Evolutionary conservation across 2,888 invertebrate genomes (phyloP).

Genomic region (Mactromeris polynyma): DNA sequence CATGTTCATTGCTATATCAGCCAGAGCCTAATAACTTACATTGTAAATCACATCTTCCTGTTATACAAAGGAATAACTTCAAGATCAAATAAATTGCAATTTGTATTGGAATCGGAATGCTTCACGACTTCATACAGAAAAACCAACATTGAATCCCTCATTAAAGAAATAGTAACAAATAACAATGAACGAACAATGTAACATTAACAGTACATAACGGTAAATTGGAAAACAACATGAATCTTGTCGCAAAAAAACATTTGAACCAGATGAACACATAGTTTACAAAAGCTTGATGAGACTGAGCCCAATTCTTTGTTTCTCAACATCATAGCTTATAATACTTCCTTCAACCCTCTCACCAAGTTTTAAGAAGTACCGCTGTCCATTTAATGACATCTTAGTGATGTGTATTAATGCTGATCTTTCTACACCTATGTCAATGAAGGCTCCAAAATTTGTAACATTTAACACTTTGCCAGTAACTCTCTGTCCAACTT

Average conservation of each 20-base stretch:
- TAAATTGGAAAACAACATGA: no score
- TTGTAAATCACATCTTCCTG: no score
- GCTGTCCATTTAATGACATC: constrained; percentile 72
- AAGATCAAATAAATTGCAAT: no score
- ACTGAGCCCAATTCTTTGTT: constrained; percentile 79
- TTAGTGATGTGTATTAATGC: constrained; percentile 84
- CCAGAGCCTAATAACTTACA: no score
- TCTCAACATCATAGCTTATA: constrained; percentile 72
- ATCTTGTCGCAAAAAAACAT: not conserved
- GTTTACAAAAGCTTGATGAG: constrained; percentile 58
- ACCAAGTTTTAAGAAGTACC: constrained; percentile 78
- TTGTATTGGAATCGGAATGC: no score
- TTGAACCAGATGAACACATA: not conserved
- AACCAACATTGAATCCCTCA: no score
- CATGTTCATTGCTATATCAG: no score
- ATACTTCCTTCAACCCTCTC: constrained; percentile 82
- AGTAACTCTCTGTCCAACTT: constrained; percentile 80
- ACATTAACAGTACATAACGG: no score
- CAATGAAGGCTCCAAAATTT: constrained; percentile 96
- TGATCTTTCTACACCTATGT: constrained; percentile 88
- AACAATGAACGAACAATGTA: no score
- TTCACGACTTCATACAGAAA: no score
- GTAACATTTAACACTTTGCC: constrained; percentile 95
- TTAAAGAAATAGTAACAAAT: no score
- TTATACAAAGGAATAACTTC: no score